These are phyloP conservation scores for Augochlora pura DNA, from an alignment of 1,140 invertebrate species.

Conservation along the genomic window DNA sequence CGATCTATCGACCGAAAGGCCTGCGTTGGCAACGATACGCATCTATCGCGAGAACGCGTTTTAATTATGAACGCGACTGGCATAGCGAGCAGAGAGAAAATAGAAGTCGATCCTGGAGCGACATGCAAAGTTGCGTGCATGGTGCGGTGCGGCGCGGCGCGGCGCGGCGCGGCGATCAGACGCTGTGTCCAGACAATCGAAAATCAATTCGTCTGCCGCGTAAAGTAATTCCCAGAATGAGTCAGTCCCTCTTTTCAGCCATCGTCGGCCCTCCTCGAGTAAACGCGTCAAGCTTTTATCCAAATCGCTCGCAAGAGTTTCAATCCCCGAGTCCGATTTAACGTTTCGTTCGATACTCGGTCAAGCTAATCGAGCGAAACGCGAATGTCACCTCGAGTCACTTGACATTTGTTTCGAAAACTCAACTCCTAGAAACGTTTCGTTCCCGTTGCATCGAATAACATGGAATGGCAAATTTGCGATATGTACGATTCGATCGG, in stretches of 20 bases:
- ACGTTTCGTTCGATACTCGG: neutral
- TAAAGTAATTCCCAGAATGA: slow-evolving; percentile 33
- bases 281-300: slow-evolving; percentile 3
- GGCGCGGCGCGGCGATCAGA: no score
- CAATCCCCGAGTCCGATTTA: neutral
- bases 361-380: neutral
- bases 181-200: slow-evolving; percentile 22
- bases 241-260: slow-evolving; percentile 1
- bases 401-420: no score
- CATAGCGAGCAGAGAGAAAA: neutral
- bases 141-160: no score
- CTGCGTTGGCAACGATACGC: no score
- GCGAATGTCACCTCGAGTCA: neutral
- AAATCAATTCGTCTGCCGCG: slow-evolving; percentile 38
- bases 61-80: neutral
- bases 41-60: neutral
- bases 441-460: no score
- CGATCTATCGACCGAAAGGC: no score
- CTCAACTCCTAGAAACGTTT: no score
- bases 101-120: neutral
- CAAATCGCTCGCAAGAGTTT: neutral
- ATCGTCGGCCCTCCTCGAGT: neutral
- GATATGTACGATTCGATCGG: no score
- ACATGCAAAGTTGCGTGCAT: slow-evolving; percentile 43
- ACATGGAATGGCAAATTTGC: no score